Percentiles rank a stretch among this genome's conserved stretches.
Conservation (phyloP, 2,797 vertebrate genomes). For the Pseudochromis fuscus region DNA sequence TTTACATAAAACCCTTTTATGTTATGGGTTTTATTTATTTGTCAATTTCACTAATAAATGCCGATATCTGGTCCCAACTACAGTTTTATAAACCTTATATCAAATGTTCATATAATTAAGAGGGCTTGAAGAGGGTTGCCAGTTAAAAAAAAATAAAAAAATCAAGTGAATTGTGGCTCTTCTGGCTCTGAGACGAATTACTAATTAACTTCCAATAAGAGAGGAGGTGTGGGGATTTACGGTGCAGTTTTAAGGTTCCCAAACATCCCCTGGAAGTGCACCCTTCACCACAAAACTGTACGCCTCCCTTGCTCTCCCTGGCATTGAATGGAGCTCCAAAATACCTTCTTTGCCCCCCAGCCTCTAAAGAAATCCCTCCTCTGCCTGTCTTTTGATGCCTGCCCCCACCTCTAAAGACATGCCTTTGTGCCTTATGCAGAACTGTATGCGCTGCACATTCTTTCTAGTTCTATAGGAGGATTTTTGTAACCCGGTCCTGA, state of each 20-base stretch:
- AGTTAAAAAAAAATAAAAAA: neutral
- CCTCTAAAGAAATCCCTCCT: constrained; percentile 84
- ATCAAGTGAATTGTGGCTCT: constrained; percentile 16
- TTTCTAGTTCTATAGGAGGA: constrained; percentile 87
- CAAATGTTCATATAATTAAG: neutral
- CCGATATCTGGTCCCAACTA: constrained; percentile 8
- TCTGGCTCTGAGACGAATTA: constrained; percentile 28
- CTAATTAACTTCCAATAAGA: constrained; percentile 43
- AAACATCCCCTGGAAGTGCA: constrained; percentile 66
- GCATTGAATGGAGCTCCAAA: constrained; percentile 74
- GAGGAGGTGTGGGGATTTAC: constrained; percentile 38
- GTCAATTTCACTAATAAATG: constrained; percentile 4
- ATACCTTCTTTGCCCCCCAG: constrained; percentile 83
- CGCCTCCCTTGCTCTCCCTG: constrained; percentile 56
- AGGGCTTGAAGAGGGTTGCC: neutral
- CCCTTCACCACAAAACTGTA: constrained; percentile 60
- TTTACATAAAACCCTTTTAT: neutral
- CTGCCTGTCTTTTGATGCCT: constrained; percentile 84
- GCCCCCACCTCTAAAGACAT: constrained; percentile 85
- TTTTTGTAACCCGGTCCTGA: constrained; percentile 83
- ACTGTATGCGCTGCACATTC: constrained; percentile 87
- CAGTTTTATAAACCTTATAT: neutral
- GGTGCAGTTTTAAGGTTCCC: constrained; percentile 45
- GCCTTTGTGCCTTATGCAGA: constrained; percentile 86
- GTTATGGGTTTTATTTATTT: neutral